Percentiles rank a stretch among this genome's conserved stretches.
Evolutionary conservation across 2,888 invertebrate genomes (phyloP).

Genomic region (Unio pictorum): DNA sequence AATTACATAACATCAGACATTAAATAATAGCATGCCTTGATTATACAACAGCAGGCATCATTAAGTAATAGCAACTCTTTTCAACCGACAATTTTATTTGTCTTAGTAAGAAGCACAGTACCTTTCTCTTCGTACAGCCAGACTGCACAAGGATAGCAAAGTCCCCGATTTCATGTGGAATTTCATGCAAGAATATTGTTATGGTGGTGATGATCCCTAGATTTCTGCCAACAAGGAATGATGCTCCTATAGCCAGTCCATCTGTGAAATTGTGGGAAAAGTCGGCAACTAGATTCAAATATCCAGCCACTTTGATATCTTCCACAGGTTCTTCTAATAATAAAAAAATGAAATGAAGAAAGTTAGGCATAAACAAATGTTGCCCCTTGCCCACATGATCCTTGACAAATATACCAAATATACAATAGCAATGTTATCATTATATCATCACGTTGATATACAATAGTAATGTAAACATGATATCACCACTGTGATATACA

Average conservation of each 20-base stretch:
- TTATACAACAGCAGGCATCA: no score
- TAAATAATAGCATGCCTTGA: no score
- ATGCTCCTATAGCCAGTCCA: constrained; percentile 98
- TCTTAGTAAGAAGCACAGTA: constrained; percentile 51
- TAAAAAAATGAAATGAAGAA: background rate
- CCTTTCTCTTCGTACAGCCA: constrained; percentile 91
- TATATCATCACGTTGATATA: constrained; percentile 1
- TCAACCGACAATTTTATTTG: background rate
- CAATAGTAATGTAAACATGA: background rate
- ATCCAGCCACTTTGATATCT: constrained; percentile 86
- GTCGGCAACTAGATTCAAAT: constrained; percentile 97
- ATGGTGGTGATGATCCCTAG: constrained; percentile 84
- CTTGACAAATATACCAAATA: background rate
- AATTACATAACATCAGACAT: no score
- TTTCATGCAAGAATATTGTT: constrained; percentile 97
- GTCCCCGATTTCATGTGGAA: constrained; percentile 99
- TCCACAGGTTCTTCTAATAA: constrained; percentile 22
- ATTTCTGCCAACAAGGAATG: constrained; percentile 91
- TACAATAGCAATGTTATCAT: background rate
- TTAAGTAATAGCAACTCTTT: no score
- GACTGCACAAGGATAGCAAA: constrained; percentile 99
- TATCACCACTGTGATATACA: no score
- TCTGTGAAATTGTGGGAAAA: constrained; percentile 99
- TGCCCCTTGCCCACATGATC: background rate
- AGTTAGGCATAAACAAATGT: no score